Evolutionary conservation across 2,113 vertebrate species (phyloP).

Genomic region (Pomatorhinus ruficollis): DNA sequence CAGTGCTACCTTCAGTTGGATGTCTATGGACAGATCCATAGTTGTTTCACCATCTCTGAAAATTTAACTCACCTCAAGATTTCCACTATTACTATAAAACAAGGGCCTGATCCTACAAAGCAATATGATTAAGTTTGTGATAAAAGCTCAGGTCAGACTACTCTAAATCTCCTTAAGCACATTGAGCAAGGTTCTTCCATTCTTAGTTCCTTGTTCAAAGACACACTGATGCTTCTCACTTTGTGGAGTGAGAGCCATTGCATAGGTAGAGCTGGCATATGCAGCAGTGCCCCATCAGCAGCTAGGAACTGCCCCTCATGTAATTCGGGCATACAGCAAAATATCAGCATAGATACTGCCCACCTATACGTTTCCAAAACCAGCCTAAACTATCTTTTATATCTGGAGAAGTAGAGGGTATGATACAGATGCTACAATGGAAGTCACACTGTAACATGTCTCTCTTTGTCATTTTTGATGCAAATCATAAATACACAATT

Average conservation of each 20-base stretch:
- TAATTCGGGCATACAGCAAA: neutral
- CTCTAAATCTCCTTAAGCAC: rapidly evolving
- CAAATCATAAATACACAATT: neutral
- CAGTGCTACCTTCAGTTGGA: neutral
- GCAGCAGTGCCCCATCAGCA: neutral
- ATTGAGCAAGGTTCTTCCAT: neutral
- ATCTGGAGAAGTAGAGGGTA: neutral
- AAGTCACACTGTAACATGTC: neutral
- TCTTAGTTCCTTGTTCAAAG: neutral
- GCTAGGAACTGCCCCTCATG: neutral
- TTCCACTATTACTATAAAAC: neutral
- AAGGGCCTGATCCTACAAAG: neutral
- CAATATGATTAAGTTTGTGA: rapidly evolving
- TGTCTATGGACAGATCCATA: neutral
- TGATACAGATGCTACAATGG: neutral
- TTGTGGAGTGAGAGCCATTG: rapidly evolving
- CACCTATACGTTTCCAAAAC: neutral
- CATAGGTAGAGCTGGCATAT: neutral
- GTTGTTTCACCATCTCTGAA: rapidly evolving
- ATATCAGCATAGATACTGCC: neutral
- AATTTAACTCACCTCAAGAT: neutral
- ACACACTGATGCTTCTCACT: neutral
- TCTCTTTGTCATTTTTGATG: neutral
- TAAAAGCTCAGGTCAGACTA: neutral
- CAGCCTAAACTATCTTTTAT: neutral